These are phyloP conservation scores for Drosophila littoralis DNA, from an alignment of 1,140 invertebrate genomes.

Conservation along the genomic window DNA sequence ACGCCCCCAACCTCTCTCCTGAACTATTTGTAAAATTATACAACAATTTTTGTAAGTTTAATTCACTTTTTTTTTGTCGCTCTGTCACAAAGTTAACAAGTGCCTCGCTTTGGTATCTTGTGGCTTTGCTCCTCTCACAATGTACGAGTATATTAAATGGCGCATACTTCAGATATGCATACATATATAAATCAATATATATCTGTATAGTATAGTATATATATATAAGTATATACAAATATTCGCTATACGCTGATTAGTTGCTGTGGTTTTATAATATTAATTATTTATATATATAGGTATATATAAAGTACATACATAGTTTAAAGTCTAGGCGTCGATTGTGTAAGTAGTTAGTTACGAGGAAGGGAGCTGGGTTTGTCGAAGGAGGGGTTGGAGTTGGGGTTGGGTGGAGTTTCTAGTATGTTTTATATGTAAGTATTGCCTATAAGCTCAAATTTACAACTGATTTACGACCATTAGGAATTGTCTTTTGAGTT, in stretches of 20 bases:
- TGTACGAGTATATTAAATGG: conserved; percentile 12
- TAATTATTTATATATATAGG: conserved; percentile 19
- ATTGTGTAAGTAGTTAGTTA: conserved; percentile 29
- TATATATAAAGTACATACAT: conserved; percentile 41
- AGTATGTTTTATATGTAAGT: conserved; percentile 32
- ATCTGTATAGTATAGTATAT: conserved; percentile 15
- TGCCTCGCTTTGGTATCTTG: conserved; percentile 39
- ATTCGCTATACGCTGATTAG: conserved; percentile 33
- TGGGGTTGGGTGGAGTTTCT: conserved; percentile 5
- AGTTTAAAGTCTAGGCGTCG: conserved; percentile 48
- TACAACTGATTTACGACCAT: conserved; percentile 70
- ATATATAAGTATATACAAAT: conserved; percentile 34
- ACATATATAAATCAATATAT: conserved; percentile 5
- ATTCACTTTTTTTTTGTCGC: conserved; percentile 33
- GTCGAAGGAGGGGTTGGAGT: background rate
- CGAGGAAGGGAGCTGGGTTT: background rate
- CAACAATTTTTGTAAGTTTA: conserved; percentile 35
- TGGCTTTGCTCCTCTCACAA: no score
- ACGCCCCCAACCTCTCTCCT: conserved; percentile 1
- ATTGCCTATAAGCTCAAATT: conserved; percentile 83
- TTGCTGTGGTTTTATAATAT: conserved; percentile 38
- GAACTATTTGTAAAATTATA: conserved; percentile 42
- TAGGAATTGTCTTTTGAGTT: conserved; percentile 26
- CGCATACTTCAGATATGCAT: conserved; percentile 48
- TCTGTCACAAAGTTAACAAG: conserved; percentile 63